These are phyloP conservation scores for Callithrix jacchus DNA, from an alignment of 2,113 vertebrate species.

Conservation along the genomic window DNA sequence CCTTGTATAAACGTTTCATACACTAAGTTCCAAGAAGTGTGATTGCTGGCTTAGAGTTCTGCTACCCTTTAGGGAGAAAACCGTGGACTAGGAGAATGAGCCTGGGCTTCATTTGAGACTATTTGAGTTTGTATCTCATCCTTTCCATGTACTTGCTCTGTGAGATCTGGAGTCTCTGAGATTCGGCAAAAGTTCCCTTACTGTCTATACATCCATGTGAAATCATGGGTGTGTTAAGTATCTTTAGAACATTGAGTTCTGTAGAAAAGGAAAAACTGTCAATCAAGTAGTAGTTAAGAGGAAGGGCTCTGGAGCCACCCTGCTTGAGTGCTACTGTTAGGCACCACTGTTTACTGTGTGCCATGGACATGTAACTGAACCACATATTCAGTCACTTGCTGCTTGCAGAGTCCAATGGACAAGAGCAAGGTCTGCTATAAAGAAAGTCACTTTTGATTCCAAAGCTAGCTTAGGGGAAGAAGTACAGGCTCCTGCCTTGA, in stretches of 20 bases:
- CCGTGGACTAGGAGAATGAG: background rate
- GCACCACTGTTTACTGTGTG: background rate
- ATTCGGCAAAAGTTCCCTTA: background rate
- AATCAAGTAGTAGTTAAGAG: background rate
- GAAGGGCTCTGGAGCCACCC: background rate
- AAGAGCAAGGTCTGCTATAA: no score
- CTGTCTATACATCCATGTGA: background rate
- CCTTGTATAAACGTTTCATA: background rate
- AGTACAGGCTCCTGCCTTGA: no score
- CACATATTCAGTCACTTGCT: no score
- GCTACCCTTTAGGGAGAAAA: background rate
- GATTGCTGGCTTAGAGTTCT: background rate
- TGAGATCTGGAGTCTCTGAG: background rate
- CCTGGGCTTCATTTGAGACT: background rate
- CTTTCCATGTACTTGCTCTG: background rate
- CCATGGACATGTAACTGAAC: no score
- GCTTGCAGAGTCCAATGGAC: no score
- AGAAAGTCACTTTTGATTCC: no score
- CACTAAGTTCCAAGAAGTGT: background rate
- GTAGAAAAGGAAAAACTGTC: background rate
- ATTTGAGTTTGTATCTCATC: background rate
- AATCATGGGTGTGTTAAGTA: background rate
- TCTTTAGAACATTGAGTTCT: background rate
- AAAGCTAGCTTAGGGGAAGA: no score
- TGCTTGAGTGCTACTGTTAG: background rate